phyloP scores from a whole-genome alignment of 2,113 vertebrate genomes.

The Pangasianodon hypophthalmus region DNA sequence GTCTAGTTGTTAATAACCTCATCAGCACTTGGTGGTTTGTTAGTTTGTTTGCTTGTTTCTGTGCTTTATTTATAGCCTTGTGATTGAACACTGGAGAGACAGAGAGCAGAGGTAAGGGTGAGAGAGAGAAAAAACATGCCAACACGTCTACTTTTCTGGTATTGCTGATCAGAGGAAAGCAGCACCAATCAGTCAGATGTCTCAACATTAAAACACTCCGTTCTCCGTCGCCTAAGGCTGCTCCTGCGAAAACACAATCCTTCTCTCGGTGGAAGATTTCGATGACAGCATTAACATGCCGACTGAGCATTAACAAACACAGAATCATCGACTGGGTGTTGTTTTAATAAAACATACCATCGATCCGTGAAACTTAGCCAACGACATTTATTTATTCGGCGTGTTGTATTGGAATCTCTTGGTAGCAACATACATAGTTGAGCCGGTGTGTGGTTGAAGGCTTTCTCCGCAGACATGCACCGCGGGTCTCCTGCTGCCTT shows the following conservation, averaged over 20 bases:
- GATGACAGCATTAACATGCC: slow-evolving; percentile 25
- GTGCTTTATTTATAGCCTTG: neutral
- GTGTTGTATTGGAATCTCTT: neutral
- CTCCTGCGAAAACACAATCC: neutral
- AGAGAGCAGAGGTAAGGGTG: neutral
- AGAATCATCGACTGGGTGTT: neutral
- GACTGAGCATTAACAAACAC: neutral
- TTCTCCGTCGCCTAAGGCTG: slow-evolving; percentile 17
- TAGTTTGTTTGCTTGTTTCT: slow-evolving; percentile 30
- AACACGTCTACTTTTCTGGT: slow-evolving; percentile 26
- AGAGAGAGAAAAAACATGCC: slow-evolving; percentile 18
- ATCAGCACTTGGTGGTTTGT: slow-evolving; percentile 1
- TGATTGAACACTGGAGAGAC: neutral
- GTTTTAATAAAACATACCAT: slow-evolving; percentile 13
- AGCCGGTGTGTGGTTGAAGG: neutral
- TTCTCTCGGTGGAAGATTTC: slow-evolving; percentile 27
- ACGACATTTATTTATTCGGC: neutral
- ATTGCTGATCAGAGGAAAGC: slow-evolving; percentile 33
- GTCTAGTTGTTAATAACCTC: neutral
- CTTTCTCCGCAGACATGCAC: neutral
- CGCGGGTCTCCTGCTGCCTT: neutral
- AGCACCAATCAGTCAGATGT: slow-evolving; percentile 39
- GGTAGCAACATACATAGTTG: neutral
- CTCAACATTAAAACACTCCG: slow-evolving; percentile 18
- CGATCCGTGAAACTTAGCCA: neutral